These are phyloP conservation scores for Antedon mediterranea DNA, from an alignment of 53 echinoderm and acorn worm species.

Conservation along the genomic window DNA sequence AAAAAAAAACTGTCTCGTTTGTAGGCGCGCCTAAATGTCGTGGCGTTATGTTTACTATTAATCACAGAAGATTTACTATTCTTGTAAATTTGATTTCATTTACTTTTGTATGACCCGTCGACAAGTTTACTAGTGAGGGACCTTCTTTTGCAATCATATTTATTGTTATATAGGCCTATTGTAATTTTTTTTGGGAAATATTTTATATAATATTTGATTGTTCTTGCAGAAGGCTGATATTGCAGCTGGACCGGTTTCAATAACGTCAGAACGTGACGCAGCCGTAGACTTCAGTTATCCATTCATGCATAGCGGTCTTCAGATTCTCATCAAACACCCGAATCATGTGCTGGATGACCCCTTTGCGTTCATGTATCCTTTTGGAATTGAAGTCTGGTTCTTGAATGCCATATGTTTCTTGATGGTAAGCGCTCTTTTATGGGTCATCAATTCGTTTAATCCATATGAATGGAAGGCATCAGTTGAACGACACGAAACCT, in stretches of 20 bases:
- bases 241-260: constrained; percentile 91
- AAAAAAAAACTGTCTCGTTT: too few relatives aligned
- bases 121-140: too few relatives aligned
- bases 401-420: constrained; percentile 65
- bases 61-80: too few relatives aligned
- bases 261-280: constrained; percentile 52
- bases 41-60: too few relatives aligned
- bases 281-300: constrained; percentile 91
- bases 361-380: constrained; percentile 91
- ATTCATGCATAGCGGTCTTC: constrained; percentile 88
- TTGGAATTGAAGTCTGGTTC: constrained; percentile 91
- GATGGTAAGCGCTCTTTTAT: constrained; percentile 56
- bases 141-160: too few relatives aligned
- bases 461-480: constrained; percentile 94
- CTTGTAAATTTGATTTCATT: too few relatives aligned
- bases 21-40: too few relatives aligned
- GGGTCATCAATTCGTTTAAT: constrained; percentile 77
- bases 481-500: constrained; percentile 65
- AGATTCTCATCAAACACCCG: constrained; percentile 71
- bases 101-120: too few relatives aligned
- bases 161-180: too few relatives aligned
- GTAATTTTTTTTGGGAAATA: background rate
- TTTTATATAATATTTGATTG: background rate
- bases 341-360: constrained; percentile 55
- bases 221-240: constrained; percentile 85